Conservation (phyloP, 2,113 vertebrate species). For the Calyptomena viridis region DNA sequence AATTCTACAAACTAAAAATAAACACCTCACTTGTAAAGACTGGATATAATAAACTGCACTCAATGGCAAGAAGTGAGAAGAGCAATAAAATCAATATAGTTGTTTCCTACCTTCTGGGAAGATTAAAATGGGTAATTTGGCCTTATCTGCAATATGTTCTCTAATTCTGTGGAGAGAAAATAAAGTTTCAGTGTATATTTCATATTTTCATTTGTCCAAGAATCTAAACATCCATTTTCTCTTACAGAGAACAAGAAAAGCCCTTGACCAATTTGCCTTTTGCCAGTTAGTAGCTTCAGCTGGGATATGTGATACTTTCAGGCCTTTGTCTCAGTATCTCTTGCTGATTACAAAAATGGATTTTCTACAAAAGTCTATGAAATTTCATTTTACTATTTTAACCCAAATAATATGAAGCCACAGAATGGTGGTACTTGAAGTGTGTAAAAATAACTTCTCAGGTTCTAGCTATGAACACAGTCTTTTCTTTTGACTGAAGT, state of each 20-base stretch:
- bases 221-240: not conserved
- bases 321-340: not conserved
- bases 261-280: not conserved
- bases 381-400: not conserved
- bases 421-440: not conserved
- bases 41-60: not conserved
- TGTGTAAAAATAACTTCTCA: not conserved
- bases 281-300: not conserved
- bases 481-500: not conserved
- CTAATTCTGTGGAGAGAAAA: constrained; percentile 77
- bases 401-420: not conserved
- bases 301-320: not conserved
- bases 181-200: not conserved
- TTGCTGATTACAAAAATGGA: not conserved
- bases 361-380: not conserved
- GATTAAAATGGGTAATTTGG: constrained; percentile 92
- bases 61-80: not conserved
- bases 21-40: not conserved
- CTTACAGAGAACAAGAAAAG: not conserved
- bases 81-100: not conserved
- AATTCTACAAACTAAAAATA: not conserved
- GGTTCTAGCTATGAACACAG: not conserved
- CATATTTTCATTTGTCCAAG: not conserved
- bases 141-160: constrained; percentile 85
- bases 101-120: constrained; percentile 91